phyloP scores from a whole-genome alignment of 2,888 invertebrate species.

The Eupithecia inturbata region DNA sequence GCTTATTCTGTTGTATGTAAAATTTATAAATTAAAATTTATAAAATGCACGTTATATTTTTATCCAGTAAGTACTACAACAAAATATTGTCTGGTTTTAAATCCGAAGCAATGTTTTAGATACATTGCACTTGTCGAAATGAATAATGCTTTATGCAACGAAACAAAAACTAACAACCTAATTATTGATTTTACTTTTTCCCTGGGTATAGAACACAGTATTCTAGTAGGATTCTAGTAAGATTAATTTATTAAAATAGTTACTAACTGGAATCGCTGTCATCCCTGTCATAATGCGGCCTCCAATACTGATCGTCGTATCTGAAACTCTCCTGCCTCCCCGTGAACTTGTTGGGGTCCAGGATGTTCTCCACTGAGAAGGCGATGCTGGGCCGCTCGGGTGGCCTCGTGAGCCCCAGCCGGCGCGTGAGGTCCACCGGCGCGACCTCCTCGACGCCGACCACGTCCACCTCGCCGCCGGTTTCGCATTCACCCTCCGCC shows the following conservation, averaged over 20 bases:
- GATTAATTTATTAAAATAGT: background rate
- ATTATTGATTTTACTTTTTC: background rate
- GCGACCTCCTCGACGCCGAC: constrained; percentile 80
- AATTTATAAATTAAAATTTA: no score
- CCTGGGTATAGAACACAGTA: background rate
- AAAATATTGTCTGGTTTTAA: background rate
- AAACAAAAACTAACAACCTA: background rate
- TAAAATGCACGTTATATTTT: no score
- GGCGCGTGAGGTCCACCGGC: constrained; percentile 77
- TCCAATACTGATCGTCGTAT: constrained; percentile 85
- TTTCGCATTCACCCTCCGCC: constrained; percentile 68
- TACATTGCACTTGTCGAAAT: background rate
- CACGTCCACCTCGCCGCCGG: constrained; percentile 75
- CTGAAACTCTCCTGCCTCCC: constrained; percentile 82
- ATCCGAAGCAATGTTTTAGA: background rate
- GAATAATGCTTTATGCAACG: background rate
- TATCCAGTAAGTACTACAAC: background rate
- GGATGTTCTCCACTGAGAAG: constrained; percentile 95
- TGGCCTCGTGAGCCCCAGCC: constrained; percentile 84
- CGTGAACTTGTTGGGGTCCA: constrained; percentile 95
- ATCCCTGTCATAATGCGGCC: constrained; percentile 82
- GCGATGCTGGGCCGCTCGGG: constrained; percentile 86
- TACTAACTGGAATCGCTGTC: constrained; percentile 84
- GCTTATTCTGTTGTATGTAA: background rate
- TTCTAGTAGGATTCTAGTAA: constrained; percentile 9